Conservation (phyloP, 2,113 vertebrate genomes). For the Pluvianellus socialis region DNA sequence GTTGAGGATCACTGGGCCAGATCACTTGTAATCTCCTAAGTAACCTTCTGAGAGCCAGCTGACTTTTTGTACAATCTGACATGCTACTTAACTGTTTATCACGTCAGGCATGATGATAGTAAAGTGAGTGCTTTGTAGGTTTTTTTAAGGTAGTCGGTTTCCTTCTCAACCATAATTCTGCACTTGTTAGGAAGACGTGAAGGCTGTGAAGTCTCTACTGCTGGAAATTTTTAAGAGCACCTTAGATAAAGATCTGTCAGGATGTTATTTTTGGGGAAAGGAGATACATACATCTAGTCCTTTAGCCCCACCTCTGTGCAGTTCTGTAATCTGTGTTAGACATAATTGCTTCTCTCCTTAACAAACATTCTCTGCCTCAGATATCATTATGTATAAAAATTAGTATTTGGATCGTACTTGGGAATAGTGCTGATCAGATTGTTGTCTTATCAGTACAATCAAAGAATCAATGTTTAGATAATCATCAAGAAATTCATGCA, state of each 20-base stretch:
- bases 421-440: neutral
- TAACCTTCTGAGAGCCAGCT: neutral
- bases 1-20: neutral
- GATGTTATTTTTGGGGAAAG: neutral
- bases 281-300: neutral
- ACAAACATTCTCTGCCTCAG: neutral
- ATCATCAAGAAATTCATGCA: neutral
- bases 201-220: neutral
- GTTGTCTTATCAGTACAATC: neutral
- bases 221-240: neutral
- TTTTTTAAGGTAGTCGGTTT: neutral
- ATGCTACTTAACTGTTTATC: neutral
- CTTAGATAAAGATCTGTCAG: neutral
- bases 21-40: neutral
- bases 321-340: neutral
- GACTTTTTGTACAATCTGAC: neutral
- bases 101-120: neutral
- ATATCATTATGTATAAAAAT: neutral
- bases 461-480: neutral
- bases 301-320: neutral
- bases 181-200: neutral
- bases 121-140: neutral
- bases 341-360: neutral
- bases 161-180: neutral
- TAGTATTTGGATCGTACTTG: neutral